Evolutionary conservation across 2,797 vertebrate species (phyloP), one percentile per base, ranked within the genome.

Genomic region (Cetoscarus ocellatus): DNA sequence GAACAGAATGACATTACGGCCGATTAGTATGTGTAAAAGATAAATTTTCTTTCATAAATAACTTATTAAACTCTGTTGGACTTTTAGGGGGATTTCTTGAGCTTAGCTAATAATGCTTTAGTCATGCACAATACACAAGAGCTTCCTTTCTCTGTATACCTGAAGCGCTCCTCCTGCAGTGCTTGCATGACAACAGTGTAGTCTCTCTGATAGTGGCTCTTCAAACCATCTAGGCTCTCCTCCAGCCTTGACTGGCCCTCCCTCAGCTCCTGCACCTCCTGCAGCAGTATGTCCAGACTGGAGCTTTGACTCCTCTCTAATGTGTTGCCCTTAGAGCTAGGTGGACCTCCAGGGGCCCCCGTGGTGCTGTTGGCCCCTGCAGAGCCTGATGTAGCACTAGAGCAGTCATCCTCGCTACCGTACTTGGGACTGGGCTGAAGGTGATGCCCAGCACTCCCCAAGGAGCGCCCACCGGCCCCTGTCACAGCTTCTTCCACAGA

Each of bases 401-500:
- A 99, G 83, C 97, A 99, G 79, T 99, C 97, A 34, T 99, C 98
- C 71, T 99, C 98, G 13, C 98, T 99, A 39, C 96, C 96, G 70
- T 96, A 98, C 79, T 96, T 97, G 56, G 96, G 96, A 85, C 96
- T 97, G 50, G 96, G 96, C 82, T 97, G 97, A 59, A 97, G 94
- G 77, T 96, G 95, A 57, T 95, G 94, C 56, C 95, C 90, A 63
- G 94, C 84, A 4, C 45, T 82, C 60, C 94, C 95, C 79, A 96
- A 88, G 43, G 93, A 86, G 66, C 96, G 96, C 42, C 88, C 91
- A 1, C 88, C 92, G 0, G 83, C 64, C 15, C 67, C 86, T 0
- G 77, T 73, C 67, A 90, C 73, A 1, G 68, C 77, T 7, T 96
- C 96, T 15, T 96, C 94, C 7, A 88, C 89, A 6, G 96, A 93